These are phyloP conservation scores for Coptodon bakossiorum DNA, from an alignment of 2,113 vertebrate genomes.

Conservation along the genomic window DNA sequence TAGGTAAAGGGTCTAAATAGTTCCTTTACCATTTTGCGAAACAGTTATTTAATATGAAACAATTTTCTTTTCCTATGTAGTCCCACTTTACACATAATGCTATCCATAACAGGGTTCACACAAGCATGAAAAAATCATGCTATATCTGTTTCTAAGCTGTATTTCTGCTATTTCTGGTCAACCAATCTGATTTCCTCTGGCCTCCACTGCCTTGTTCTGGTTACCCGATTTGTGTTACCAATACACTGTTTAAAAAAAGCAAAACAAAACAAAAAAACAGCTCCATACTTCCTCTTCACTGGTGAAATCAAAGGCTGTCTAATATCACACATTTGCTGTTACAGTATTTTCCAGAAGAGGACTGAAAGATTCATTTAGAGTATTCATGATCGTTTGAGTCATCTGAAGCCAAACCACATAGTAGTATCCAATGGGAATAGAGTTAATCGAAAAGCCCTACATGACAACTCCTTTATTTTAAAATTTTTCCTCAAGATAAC, in stretches of 20 bases:
- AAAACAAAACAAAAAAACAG: background rate
- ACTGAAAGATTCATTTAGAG: background rate
- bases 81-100: background rate
- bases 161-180: background rate
- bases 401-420: background rate
- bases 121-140: background rate
- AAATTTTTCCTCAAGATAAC: background rate
- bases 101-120: background rate
- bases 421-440: background rate
- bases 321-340: background rate
- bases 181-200: background rate
- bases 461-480: background rate
- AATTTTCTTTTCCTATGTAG: background rate
- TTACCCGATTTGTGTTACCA: background rate
- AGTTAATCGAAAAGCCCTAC: background rate
- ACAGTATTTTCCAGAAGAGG: background rate
- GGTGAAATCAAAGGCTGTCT: background rate
- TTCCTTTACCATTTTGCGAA: background rate
- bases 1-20: background rate
- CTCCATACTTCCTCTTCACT: background rate
- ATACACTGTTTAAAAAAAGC: background rate
- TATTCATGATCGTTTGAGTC: background rate
- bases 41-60: background rate
- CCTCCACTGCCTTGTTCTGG: background rate
- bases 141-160: background rate